Base-by-base conservation (phyloP, 1,140 invertebrate genomes). In the Ganaspis sp. region DNA sequence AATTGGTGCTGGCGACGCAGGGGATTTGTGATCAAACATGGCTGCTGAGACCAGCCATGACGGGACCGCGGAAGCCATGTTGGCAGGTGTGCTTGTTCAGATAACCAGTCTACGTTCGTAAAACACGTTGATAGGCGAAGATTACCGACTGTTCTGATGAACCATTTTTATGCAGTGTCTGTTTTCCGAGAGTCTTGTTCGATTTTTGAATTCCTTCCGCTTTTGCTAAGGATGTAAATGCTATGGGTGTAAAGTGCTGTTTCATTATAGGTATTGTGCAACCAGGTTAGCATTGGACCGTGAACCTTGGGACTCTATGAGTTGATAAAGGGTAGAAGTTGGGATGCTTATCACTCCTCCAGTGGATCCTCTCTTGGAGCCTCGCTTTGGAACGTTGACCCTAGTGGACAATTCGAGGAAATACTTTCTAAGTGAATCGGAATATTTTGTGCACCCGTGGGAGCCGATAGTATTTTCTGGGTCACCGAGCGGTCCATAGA, bases 51-150 rank as follows among this genome's bases (percentile, higher is more conserved):
- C 86, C 88, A 90, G 90, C 88, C 89, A 89, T 90, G 89, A 90
- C 85, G 87, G 87, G 85, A 80, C 88, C 86, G 90, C 90, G 90
- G 90, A 89, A 91, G 90, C 90, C 90, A 91, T 91, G 89, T 91
- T 91, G 90, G 90, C 90, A 91, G 90, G 90, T 91, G 90, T 90
- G 90, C 88, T 87, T 76, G 83, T 87, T 84, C 83, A 85, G 87
- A 89, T 89, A 89, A 89, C 85, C 84, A 87, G 86, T 86, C 82
- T 75, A 78, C 80, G 81, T 79, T 84, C 73, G 79, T 83, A 42
- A 78, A 83, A 87, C 83, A 84, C 80, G 70, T 69, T 74, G 83
- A 81, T 82, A 80, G 69, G 73, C 29, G 73, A 38, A 73, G 70
- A 81, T 83, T 81, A 76, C 74, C 77, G 45, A 78, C 73, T 69